Evolutionary conservation across 2,888 invertebrate species (phyloP).

Genomic region (Rhaphigaster nebulosa): DNA sequence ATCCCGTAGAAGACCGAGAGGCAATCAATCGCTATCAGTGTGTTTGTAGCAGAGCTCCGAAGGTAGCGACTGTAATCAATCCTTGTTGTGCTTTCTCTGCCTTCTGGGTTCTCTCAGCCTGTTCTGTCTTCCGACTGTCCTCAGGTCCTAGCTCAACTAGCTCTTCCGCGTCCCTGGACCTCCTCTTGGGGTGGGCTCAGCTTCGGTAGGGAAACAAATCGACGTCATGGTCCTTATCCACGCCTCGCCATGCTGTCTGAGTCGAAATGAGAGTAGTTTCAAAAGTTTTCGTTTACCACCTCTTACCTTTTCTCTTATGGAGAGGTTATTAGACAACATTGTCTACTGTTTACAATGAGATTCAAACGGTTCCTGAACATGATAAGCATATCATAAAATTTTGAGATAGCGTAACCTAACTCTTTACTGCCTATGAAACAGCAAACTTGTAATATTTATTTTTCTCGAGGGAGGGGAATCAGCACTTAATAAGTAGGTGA

Average conservation of each 20-base stretch:
- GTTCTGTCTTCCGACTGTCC: too few species aligned
- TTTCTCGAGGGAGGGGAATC: neutral
- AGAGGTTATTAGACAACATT: neutral
- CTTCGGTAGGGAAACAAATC: too few species aligned
- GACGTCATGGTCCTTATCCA: too few species aligned
- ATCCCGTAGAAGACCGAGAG: neutral
- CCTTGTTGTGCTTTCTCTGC: neutral
- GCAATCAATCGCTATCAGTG: neutral
- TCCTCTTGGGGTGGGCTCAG: too few species aligned
- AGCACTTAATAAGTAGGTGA: too few species aligned
- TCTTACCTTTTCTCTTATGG: neutral
- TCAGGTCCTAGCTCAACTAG: too few species aligned
- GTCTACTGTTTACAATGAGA: neutral
- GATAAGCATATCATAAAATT: neutral
- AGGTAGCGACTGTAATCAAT: neutral
- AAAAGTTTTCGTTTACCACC: too few species aligned
- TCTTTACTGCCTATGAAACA: neutral
- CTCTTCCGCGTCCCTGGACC: too few species aligned
- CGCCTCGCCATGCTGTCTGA: too few species aligned
- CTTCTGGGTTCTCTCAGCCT: neutral
- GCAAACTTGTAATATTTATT: neutral
- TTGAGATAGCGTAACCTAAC: neutral
- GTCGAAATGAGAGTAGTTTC: too few species aligned
- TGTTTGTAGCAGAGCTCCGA: neutral
- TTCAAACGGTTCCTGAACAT: neutral